phyloP scores from a whole-genome alignment of 1,140 invertebrate species.

The Batillaria attramentaria region DNA sequence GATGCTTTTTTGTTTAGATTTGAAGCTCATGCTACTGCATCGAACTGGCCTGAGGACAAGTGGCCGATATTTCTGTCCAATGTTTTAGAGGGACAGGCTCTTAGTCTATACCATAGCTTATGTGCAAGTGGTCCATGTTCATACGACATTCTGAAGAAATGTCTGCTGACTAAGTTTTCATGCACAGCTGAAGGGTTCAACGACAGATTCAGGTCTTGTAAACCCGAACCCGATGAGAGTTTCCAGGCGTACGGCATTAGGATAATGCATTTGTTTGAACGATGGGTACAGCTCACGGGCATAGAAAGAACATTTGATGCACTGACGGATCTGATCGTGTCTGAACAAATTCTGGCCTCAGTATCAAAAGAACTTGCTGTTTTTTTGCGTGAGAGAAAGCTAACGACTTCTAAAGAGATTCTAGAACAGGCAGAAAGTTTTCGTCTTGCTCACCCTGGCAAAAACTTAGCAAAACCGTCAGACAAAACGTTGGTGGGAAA shows the following conservation, averaged over 20 bases:
- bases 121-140: not conserved
- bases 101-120: not conserved
- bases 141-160: not conserved
- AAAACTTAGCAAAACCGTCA: not conserved
- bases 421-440: not conserved
- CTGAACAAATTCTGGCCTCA: not conserved
- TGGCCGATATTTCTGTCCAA: not conserved
- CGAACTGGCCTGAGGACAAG: not conserved
- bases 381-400: slow-evolving; percentile 6
- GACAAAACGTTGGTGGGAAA: not conserved
- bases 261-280: not conserved
- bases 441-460: not conserved
- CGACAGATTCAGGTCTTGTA: slow-evolving; percentile 1
- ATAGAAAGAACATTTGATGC: not conserved
- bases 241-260: not conserved
- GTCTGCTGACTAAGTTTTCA: not conserved
- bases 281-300: not conserved
- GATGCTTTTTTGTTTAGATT: not conserved
- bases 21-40: not conserved
- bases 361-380: not conserved
- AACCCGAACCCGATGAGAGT: not conserved
- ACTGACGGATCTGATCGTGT: not conserved
- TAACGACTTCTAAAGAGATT: not conserved
- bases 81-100: not conserved
- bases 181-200: slow-evolving; percentile 2